Conservation (phyloP, 2,113 vertebrate genomes). For the Archocentrus centrarchus region DNA sequence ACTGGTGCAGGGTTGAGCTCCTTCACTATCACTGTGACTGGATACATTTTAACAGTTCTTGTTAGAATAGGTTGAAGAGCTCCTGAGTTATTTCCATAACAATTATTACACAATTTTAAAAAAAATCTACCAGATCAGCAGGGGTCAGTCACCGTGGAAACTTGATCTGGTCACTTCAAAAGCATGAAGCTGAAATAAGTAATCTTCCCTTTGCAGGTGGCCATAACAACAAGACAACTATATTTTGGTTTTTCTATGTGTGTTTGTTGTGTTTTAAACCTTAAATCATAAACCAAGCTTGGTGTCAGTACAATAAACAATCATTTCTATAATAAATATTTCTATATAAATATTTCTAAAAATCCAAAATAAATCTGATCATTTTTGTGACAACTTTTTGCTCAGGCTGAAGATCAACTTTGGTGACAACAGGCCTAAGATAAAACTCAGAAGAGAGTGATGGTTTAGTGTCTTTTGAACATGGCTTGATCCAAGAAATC, state of each 20-base stretch:
- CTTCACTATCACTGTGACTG: neutral
- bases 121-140: neutral
- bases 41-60: neutral
- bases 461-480: too few species aligned
- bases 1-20: neutral
- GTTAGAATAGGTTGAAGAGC: neutral
- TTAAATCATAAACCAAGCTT: neutral
- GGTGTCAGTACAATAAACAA: neutral
- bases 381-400: neutral
- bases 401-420: neutral
- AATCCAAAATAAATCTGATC: neutral
- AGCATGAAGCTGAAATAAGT: neutral
- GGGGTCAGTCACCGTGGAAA: neutral
- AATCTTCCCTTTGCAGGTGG: neutral
- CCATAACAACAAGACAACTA: neutral
- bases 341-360: neutral
- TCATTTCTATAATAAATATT: neutral
- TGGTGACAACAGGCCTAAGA: neutral
- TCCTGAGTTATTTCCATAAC: neutral
- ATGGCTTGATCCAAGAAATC: too few species aligned
- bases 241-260: neutral
- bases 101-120: neutral
- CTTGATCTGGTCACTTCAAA: neutral
- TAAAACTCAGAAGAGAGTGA: too few species aligned
- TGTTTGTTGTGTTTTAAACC: neutral